Base-by-base conservation (phyloP, 2,797 vertebrate species). In the Anguilla megastoma region DNA sequence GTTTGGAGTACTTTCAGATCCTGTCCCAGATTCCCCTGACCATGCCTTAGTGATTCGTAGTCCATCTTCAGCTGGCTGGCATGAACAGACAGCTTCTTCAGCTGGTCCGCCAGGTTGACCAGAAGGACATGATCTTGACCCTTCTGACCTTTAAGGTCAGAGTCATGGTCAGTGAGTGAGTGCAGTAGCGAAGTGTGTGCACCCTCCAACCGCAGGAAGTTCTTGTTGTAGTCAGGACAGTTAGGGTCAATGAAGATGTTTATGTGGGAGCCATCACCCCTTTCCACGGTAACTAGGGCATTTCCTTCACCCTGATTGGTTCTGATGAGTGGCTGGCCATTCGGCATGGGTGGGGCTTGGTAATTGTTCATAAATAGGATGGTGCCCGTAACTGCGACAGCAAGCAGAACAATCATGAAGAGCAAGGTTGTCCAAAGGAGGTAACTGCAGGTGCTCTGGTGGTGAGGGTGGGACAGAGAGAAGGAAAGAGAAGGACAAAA, bases 171-270 rank as follows among this genome's bases (percentile, higher is more conserved):
- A 0, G 94, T 94, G 92, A 99, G 86, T 0, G 94, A 93, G 0
- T 90, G 94, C 87, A 98, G 95, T 91, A 98, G 91, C 0, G 97
- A 97, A 24, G 92, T 95, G 93, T 98, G 97, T 86, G 97, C 94
- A 0, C 94, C 96, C 91, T 98, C 98, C 94, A 98, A 92, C 16
- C 95, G 96, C 48, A 96, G 90, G 10, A 98, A 94, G 91, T 95
- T 90, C 1, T 95, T 95, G 0, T 93, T 92, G 0, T 96, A 93
- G 41, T 97, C 97, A 0, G 97, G 97, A 92, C 98, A 98, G 93
- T 97, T 97, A 0, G 97, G 97, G 90, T 98, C 97, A 3, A 98
- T 95, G 92, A 97, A 97, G 92, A 98, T 97, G 94, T 95, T 98
- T 94, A 98, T 95, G 88, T 94, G 97, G 0, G 97, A 97, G 86